These are phyloP conservation scores for Cantharis rustica DNA, from an alignment of 2,888 invertebrate species.

Conservation along the genomic window DNA sequence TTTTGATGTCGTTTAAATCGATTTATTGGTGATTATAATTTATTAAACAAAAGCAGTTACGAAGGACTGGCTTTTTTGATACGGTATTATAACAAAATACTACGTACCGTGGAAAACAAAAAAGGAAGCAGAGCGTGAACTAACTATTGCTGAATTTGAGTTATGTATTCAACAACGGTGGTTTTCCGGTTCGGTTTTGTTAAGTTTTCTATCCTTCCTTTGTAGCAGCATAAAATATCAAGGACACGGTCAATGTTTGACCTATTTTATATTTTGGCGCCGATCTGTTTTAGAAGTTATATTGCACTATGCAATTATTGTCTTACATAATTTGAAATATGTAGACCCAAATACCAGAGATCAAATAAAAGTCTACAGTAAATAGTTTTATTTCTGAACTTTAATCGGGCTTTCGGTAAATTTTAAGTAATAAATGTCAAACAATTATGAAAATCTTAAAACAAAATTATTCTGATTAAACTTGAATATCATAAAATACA, in stretches of 20 bases:
- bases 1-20: not conserved
- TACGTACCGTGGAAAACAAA: not conserved
- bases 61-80: not conserved
- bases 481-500: not conserved
- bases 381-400: not conserved
- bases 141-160: conserved; percentile 22
- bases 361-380: not conserved
- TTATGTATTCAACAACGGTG: conserved; percentile 20
- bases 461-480: not conserved
- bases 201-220: conserved; percentile 17
- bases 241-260: conserved; percentile 18
- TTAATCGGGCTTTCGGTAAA: not conserved
- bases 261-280: conserved; percentile 22
- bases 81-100: not conserved
- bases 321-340: not conserved
- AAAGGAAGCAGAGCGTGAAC: conserved; percentile 18
- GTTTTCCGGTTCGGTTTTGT: conserved; percentile 15
- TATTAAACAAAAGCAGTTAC: not conserved
- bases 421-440: not conserved
- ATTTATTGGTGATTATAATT: not conserved
- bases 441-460: not conserved
- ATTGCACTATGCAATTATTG: not conserved
- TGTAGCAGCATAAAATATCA: conserved; percentile 9
- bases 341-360: not conserved
- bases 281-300: conserved; percentile 4